Evolutionary conservation across 2,888 invertebrate genomes (phyloP).

Genomic region (Pandemis cinnamomeana): DNA sequence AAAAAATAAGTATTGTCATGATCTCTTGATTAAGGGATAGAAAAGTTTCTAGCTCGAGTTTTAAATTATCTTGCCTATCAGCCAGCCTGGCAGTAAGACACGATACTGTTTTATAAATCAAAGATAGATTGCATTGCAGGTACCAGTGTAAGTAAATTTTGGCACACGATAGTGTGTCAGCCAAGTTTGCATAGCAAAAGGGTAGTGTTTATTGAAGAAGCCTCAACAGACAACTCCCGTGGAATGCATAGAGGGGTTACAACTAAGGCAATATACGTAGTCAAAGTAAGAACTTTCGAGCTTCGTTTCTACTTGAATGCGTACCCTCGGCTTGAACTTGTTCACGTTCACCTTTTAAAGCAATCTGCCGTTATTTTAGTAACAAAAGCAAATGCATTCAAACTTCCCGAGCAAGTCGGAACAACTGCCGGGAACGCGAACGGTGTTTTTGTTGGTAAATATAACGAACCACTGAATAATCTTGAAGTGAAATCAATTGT

Average conservation of each 20-base stretch:
- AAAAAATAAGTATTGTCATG: too few species aligned
- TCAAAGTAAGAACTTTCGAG: constrained; percentile 9
- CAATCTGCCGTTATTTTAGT: constrained; percentile 12
- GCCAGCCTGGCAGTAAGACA: too few species aligned
- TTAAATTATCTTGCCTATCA: too few species aligned
- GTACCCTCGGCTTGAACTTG: constrained; percentile 3
- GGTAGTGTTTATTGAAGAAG: not conserved
- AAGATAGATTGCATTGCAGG: too few species aligned
- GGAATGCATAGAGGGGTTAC: constrained; percentile 3
- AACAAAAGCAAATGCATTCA: constrained; percentile 14
- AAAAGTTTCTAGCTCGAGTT: too few species aligned
- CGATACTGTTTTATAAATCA: too few species aligned
- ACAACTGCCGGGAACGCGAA: not conserved
- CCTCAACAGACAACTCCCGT: not conserved
- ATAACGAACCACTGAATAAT: constrained; percentile 1
- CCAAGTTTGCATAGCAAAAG: too few species aligned
- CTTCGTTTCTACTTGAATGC: constrained; percentile 5
- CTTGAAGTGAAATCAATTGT: not conserved
- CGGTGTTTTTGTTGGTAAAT: constrained; percentile 8
- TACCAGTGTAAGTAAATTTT: too few species aligned
- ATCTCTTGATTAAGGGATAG: too few species aligned
- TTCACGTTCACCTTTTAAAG: constrained; percentile 9
- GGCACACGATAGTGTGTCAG: too few species aligned
- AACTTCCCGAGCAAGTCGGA: not conserved
- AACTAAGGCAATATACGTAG: constrained; percentile 17